phyloP scores from a whole-genome alignment of 2,113 vertebrate species.

The Lepus americanus region DNA sequence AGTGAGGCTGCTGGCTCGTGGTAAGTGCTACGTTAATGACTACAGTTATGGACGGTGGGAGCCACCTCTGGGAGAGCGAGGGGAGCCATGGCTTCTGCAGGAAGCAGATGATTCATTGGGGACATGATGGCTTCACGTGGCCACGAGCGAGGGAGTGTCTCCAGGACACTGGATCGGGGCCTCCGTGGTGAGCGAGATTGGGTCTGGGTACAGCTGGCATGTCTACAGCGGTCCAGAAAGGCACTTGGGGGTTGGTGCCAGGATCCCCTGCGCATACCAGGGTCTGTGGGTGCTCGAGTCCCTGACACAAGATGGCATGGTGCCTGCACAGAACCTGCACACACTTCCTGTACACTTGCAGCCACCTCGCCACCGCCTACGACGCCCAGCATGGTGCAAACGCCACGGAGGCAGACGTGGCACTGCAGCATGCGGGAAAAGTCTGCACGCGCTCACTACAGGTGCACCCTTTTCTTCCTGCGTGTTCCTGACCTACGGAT shows the following conservation, averaged over 20 bases:
- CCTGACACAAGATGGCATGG: not conserved
- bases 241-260: not conserved
- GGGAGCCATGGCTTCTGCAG: not conserved
- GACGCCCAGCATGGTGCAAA: not conserved
- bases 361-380: not conserved
- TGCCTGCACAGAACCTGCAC: not conserved
- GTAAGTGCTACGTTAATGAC: not conserved
- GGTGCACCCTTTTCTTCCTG: not conserved
- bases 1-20: not conserved
- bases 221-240: not conserved
- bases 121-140: not conserved
- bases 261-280: too few relatives aligned
- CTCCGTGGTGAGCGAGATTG: not conserved
- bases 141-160: not conserved
- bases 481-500: not conserved
- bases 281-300: not conserved
- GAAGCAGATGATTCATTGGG: not conserved
- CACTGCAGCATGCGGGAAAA: not conserved
- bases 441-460: not conserved
- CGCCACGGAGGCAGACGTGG: not conserved
- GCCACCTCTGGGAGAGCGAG: not conserved
- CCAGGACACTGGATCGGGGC: not conserved
- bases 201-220: not conserved
- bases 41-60: not conserved
- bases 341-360: not conserved